Evolutionary conservation across 1,140 invertebrate species (phyloP), one percentile per base, ranked within the genome.

Genomic region (Temnothorax nylanderi): DNA sequence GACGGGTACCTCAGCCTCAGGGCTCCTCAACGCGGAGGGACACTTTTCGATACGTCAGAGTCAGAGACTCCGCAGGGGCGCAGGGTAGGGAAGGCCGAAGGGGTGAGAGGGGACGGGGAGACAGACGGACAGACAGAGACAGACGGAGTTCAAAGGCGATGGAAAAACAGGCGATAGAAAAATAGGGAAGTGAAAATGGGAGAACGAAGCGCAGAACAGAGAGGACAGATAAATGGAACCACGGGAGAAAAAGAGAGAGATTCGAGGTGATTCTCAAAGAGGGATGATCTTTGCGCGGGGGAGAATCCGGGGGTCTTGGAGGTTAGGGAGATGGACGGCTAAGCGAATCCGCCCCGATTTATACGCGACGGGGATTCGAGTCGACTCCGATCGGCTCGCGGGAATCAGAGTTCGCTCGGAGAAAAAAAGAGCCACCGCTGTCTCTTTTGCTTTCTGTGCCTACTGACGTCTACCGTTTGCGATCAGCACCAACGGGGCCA

Each of bases 391-490:
- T 49, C 69, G 44, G 11, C n/a, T 75, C n/a, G 44, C 10, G 80
- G 26, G 13, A 8, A 34, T n/a, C 6, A 75, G 26, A 60, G 10
- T 21, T 37, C 26, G 41, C 18, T 41, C 41, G 54, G 4, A 11
- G 11, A 60, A 26, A 26, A 67, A 41, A 47, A 54, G 6, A 72
- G 8, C 10, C 51, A 58, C 51, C 10, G 34, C 18, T 8, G 41
- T 60, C 65, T 89, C 88, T 64, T 26, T 49, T 65, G 44, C 32
- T 62, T 34, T 26, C 47, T 81, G 64, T 74, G 26, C 56, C 47
- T 51, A 80, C 78, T 87, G 67, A 86, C 71, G 89, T 90, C 89
- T 90, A 90, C 54, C 86, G 58, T 90, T 90, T 76, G 60, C 58
- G 3, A 75, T 78, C 47, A 44, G 58, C 62, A 76, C 32, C 82